These are phyloP conservation scores for Yponomeuta evonymella DNA, from an alignment of 2,888 invertebrate genomes.

Conservation along the genomic window DNA sequence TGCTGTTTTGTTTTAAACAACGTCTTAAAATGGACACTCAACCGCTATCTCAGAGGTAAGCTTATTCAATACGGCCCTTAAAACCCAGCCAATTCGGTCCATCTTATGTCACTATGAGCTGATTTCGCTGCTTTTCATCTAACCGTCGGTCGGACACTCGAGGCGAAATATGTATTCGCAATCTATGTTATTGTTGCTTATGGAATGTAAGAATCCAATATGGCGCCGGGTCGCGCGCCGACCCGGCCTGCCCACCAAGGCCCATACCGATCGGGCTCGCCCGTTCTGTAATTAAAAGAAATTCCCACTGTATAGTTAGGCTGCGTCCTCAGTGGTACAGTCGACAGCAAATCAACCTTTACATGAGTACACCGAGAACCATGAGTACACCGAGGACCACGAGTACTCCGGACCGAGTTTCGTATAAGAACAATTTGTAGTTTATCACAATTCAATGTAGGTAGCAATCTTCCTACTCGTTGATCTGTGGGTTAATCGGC, in stretches of 20 bases:
- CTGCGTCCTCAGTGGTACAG: not conserved
- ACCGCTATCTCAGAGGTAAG: not conserved
- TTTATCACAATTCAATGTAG: too few species aligned
- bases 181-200: conserved; percentile 17
- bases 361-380: not conserved
- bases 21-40: too few species aligned
- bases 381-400: too few species aligned
- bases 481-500: too few species aligned
- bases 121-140: too few species aligned
- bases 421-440: too few species aligned
- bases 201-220: conserved; percentile 39
- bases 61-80: too few species aligned
- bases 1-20: too few species aligned
- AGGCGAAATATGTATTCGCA: not conserved
- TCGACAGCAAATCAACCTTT: not conserved
- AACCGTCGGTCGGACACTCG: too few species aligned
- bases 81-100: too few species aligned
- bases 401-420: too few species aligned
- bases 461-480: too few species aligned
- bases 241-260: conserved; percentile 30
- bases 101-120: not conserved
- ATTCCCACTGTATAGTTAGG: not conserved
- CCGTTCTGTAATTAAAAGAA: conserved; percentile 11
- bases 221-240: conserved; percentile 30
- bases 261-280: conserved; percentile 39